These are phyloP conservation scores for Therioaphis trifolii DNA, from an alignment of 2,888 invertebrate genomes.

Conservation along the genomic window DNA sequence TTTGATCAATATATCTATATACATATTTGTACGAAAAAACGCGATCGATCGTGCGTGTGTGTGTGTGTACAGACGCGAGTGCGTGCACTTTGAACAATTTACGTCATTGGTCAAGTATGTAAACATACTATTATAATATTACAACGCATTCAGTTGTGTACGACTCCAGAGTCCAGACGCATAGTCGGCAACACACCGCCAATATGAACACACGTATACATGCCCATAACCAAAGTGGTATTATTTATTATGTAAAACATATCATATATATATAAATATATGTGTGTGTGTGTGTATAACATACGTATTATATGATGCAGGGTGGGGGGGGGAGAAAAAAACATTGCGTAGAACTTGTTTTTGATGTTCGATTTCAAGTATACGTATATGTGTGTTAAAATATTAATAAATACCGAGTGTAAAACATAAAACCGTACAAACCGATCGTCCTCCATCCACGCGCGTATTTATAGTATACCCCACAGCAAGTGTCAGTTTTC, in stretches of 20 bases:
- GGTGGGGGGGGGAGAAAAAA: not conserved
- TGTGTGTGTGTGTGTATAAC: too few relatives aligned
- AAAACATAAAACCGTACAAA: too few relatives aligned
- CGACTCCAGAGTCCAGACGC: not conserved
- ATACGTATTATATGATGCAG: not conserved
- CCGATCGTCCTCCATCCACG: too few relatives aligned
- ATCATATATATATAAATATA: too few relatives aligned
- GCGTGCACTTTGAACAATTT: not conserved
- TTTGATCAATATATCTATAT: too few relatives aligned
- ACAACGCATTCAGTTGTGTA: not conserved
- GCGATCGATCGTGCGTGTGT: not conserved
- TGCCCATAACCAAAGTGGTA: not conserved
- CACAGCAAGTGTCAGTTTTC: too few relatives aligned
- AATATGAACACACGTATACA: not conserved
- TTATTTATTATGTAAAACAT: slow-evolving; percentile 34
- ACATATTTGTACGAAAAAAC: too few relatives aligned
- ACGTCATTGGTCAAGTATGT: not conserved
- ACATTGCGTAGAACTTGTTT: slow-evolving; percentile 5
- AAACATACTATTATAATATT: not conserved
- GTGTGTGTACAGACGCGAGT: too few relatives aligned
- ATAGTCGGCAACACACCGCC: not conserved
- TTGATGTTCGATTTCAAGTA: not conserved
- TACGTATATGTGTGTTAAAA: not conserved
- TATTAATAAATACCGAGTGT: too few relatives aligned
- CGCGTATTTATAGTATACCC: too few relatives aligned